These are phyloP conservation scores for Pseudachorutes palmiensis DNA, from an alignment of 1,140 invertebrate species.

Conservation along the genomic window DNA sequence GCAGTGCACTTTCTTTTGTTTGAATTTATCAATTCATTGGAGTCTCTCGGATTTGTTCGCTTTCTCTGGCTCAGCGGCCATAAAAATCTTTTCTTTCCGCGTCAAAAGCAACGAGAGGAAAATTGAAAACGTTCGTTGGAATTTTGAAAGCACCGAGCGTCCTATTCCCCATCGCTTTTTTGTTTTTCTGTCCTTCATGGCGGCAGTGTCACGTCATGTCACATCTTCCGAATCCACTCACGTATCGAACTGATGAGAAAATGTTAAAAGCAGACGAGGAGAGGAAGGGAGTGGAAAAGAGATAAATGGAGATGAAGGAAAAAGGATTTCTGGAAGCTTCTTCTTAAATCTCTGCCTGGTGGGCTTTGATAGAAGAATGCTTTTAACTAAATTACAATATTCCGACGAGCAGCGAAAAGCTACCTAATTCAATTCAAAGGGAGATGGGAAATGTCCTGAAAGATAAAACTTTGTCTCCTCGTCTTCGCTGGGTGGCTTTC, in stretches of 20 bases:
- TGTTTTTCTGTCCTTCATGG: neutral
- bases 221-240: conserved; percentile 1
- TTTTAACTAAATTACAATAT: conserved; percentile 35
- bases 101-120: neutral
- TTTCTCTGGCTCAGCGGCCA: too few relatives aligned
- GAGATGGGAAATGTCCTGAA: too few relatives aligned
- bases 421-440: neutral
- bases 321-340: neutral
- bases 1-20: neutral
- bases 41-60: too few relatives aligned
- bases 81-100: neutral
- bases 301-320: conserved; percentile 8
- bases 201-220: neutral
- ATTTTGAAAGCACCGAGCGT: neutral
- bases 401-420: neutral
- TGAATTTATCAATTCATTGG: neutral
- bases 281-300: neutral
- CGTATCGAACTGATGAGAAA: neutral
- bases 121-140: neutral
- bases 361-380: conserved; percentile 13
- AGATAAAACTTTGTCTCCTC: too few relatives aligned
- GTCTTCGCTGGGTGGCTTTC: too few relatives aligned
- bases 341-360: neutral
- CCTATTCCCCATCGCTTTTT: neutral
- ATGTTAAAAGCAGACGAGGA: conserved; percentile 7